Conservation (phyloP, 1,140 invertebrate genomes). For the Drosophila miranda region DNA sequence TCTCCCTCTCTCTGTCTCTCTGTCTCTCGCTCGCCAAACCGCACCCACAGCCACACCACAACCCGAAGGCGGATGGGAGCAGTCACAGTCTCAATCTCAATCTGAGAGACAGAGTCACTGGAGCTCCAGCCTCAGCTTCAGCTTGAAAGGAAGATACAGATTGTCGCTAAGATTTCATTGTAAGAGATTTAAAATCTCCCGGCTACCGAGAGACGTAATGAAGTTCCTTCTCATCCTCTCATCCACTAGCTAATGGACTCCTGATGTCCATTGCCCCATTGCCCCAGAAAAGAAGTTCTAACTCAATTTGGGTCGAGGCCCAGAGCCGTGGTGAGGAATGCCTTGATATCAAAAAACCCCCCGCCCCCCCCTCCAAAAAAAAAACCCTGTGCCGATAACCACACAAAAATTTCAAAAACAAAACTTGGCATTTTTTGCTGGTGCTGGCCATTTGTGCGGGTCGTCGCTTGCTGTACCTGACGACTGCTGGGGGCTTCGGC, state of each 20-base stretch:
- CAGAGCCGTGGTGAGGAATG: constrained; percentile 13
- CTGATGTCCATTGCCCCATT: constrained; percentile 32
- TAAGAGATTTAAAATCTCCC: constrained; percentile 23
- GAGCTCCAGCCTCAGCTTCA: too few relatives aligned
- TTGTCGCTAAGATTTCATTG: constrained; percentile 32
- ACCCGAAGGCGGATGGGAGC: constrained; percentile 48
- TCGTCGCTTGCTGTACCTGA: background rate
- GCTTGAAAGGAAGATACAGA: constrained; percentile 20
- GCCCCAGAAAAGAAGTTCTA: constrained; percentile 12
- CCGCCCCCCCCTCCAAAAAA: constrained; percentile 9
- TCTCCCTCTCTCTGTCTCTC: background rate
- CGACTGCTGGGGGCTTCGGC: background rate
- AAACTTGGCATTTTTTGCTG: constrained; percentile 38
- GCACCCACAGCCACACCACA: constrained; percentile 35
- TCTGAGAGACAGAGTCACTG: background rate
- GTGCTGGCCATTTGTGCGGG: constrained; percentile 52
- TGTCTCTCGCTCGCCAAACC: constrained; percentile 23
- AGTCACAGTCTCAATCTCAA: constrained; percentile 29
- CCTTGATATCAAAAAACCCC: constrained; percentile 21
- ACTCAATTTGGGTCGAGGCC: constrained; percentile 35
- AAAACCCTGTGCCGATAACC: constrained; percentile 50
- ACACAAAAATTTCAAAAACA: constrained; percentile 45
- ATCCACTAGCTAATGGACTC: constrained; percentile 43
- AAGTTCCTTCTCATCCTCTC: too few relatives aligned
- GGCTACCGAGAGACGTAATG: constrained; percentile 2